Conservation (phyloP, 2,888 invertebrate species). For the Psylliodes chrysocephalus region DNA sequence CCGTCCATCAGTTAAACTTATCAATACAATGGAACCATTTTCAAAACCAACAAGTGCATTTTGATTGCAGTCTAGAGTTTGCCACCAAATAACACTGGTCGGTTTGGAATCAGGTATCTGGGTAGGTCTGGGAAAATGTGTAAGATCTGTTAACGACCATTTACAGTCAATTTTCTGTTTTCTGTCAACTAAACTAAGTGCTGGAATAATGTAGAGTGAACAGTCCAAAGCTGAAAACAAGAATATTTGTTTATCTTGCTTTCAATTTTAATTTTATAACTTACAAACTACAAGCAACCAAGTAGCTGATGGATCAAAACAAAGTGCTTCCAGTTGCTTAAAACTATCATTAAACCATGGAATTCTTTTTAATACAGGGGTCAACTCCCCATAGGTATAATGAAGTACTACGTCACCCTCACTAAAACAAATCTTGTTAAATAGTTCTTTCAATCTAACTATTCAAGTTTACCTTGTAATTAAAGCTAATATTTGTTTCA, state of each 20-base stretch:
- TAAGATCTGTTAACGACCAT: conserved; percentile 70
- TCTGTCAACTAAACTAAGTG: conserved; percentile 69
- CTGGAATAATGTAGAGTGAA: conserved; percentile 72
- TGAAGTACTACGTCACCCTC: conserved; percentile 61
- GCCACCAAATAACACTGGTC: conserved; percentile 79
- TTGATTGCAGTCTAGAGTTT: conserved; percentile 77
- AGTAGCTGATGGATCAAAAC: conserved; percentile 85
- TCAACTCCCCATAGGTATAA: conserved; percentile 62
- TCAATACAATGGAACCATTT: conserved; percentile 68
- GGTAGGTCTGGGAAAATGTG: conserved; percentile 63
- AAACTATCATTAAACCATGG: conserved; percentile 61
- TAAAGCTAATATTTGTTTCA: conserved; percentile 60
- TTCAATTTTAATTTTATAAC: conserved; percentile 22
- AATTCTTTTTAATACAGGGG: conserved; percentile 60
- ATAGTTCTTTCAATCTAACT: background rate
- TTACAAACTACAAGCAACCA: conserved; percentile 76
- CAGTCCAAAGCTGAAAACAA: conserved; percentile 66
- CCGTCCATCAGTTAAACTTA: conserved; percentile 77
- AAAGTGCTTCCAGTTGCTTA: conserved; percentile 73
- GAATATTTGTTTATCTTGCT: background rate
- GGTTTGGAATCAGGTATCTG: conserved; percentile 65
- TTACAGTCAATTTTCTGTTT: conserved; percentile 67
- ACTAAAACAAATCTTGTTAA: conserved; percentile 43
- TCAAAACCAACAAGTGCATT: conserved; percentile 78
- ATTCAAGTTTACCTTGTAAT: conserved; percentile 53